These are phyloP conservation scores for Scalopus aquaticus DNA, from an alignment of 2,113 vertebrate species.

Conservation along the genomic window DNA sequence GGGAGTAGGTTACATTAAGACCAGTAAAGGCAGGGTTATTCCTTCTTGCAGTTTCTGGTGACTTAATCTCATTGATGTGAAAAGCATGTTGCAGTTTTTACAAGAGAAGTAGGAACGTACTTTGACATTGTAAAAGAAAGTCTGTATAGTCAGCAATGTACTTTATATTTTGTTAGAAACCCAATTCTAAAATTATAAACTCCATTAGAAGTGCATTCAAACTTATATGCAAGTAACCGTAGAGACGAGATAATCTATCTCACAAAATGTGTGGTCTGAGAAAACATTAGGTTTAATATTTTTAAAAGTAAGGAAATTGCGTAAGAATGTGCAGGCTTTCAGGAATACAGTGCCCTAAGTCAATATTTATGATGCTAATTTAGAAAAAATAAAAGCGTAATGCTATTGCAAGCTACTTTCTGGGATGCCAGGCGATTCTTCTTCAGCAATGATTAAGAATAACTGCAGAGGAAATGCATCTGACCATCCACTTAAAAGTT, in stretches of 20 bases:
- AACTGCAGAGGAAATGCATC: conserved; percentile 76
- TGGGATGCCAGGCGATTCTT: conserved; percentile 64
- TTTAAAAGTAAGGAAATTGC: conserved; percentile 68
- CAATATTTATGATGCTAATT: conserved; percentile 77
- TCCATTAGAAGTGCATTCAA: neutral
- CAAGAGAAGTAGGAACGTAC: neutral
- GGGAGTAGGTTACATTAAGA: neutral
- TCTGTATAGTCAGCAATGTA: neutral
- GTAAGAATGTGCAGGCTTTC: conserved; percentile 66
- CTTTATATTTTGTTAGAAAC: neutral
- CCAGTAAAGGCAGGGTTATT: neutral
- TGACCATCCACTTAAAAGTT: conserved; percentile 72
- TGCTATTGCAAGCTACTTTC: conserved; percentile 54
- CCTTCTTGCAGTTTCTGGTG: neutral
- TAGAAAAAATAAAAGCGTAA: conserved; percentile 64
- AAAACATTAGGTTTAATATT: conserved; percentile 58
- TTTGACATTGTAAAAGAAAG: neutral
- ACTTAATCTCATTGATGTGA: neutral
- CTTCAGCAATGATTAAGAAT: conserved; percentile 71
- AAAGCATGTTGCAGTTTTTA: neutral
- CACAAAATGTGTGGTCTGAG: conserved; percentile 51
- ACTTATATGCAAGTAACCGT: neutral
- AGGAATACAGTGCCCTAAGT: conserved; percentile 57
- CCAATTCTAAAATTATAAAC: conserved; percentile 28
- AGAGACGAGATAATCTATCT: neutral